Percentiles rank a stretch among this genome's conserved stretches.
phyloP scores from a whole-genome alignment of 2,888 invertebrate species.

The Meta bourneti region DNA sequence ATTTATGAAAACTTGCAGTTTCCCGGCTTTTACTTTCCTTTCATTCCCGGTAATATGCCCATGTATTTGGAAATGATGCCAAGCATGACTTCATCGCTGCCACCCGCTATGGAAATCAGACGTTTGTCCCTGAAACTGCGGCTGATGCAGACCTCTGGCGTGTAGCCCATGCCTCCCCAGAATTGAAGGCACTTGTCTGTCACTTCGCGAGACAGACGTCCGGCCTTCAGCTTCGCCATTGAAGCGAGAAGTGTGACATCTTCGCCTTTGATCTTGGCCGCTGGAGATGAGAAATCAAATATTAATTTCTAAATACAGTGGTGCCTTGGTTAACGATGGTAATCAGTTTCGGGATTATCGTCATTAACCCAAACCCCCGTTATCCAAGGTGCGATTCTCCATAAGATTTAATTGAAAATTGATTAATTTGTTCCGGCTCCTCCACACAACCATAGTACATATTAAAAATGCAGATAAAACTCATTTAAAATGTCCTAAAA shows the following conservation, averaged over 20 bases:
- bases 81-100: constrained; percentile 84
- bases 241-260: constrained; percentile 83
- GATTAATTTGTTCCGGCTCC: too few species aligned
- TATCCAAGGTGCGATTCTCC: too few species aligned
- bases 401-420: too few species aligned
- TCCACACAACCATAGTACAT: too few species aligned
- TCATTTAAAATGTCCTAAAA: too few species aligned
- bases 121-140: constrained; percentile 82
- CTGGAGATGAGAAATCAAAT: constrained; percentile 19
- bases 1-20: neutral
- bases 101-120: constrained; percentile 83
- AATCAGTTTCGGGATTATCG: too few species aligned
- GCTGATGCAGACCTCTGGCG: constrained; percentile 82
- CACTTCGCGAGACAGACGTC: constrained; percentile 81
- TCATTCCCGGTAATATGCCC: constrained; percentile 80
- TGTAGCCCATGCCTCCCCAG: constrained; percentile 84
- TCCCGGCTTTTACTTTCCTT: neutral
- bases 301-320: neutral
- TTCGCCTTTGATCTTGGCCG: constrained; percentile 80
- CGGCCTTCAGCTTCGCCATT: constrained; percentile 84
- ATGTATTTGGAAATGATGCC: constrained; percentile 83
- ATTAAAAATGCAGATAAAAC: too few species aligned
- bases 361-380: too few species aligned
- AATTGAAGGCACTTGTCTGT: constrained; percentile 83
- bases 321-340: neutral